Evolutionary conservation across 2,888 invertebrate species (phyloP).

Genomic region (Eucriotettix oculatus): DNA sequence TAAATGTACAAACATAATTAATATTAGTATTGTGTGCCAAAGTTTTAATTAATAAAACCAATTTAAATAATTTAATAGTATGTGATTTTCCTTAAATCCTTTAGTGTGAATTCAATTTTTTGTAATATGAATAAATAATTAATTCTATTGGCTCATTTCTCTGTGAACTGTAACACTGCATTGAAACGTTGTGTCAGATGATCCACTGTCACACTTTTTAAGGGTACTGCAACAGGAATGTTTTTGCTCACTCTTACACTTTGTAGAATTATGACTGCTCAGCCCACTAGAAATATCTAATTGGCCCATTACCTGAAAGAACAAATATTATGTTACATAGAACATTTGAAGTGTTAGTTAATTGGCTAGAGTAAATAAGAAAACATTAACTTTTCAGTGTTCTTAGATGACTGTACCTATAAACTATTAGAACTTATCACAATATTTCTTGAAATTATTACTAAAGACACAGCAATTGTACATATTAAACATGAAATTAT

Average conservation of each 20-base stretch:
- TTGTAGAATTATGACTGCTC: too few species aligned
- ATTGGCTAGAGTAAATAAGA: too few species aligned
- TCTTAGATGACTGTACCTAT: too few species aligned
- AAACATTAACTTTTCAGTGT: too few species aligned
- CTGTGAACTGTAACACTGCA: constrained; percentile 31
- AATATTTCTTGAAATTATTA: too few species aligned
- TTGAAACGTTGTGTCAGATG: constrained; percentile 15
- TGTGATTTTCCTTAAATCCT: neutral
- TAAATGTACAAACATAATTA: neutral
- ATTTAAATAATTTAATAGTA: neutral
- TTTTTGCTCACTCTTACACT: too few species aligned
- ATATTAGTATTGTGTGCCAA: neutral
- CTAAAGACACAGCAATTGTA: too few species aligned
- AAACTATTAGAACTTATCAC: too few species aligned
- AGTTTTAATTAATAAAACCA: neutral
- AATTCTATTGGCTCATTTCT: constrained; percentile 17
- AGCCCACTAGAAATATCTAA: neutral
- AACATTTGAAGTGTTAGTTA: neutral
- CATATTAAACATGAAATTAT: too few species aligned
- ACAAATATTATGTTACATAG: neutral
- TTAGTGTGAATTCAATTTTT: neutral
- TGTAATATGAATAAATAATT: neutral
- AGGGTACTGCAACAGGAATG: neutral
- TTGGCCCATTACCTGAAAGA: constrained; percentile 2
- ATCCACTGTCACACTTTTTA: neutral